Conservation (phyloP, 2,113 vertebrate species). For the Galbula dea region DNA sequence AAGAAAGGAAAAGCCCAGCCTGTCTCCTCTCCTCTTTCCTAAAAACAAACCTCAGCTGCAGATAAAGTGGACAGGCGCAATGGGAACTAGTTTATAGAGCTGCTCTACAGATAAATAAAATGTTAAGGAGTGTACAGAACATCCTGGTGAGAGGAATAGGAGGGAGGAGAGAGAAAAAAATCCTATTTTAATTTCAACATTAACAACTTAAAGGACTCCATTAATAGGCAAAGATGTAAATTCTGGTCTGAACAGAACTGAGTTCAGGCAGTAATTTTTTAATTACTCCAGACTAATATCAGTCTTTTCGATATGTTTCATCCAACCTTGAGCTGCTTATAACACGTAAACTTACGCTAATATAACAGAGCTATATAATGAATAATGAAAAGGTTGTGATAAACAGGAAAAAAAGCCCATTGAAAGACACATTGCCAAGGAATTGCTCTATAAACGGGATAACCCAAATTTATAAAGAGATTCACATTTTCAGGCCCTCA, state of each 20-base stretch:
- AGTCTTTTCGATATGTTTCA: constrained; percentile 9
- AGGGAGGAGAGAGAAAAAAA: background rate
- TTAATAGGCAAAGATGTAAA: constrained; percentile 12
- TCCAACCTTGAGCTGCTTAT: background rate
- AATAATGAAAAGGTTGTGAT: constrained; percentile 28
- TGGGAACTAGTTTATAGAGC: background rate
- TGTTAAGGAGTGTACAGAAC: background rate
- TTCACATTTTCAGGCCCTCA: constrained; percentile 44
- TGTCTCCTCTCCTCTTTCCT: background rate
- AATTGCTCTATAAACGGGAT: constrained; percentile 28
- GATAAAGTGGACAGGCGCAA: background rate
- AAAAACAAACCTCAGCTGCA: background rate
- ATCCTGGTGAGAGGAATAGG: background rate
- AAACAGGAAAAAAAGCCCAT: background rate
- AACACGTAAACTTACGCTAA: constrained; percentile 15
- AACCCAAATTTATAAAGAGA: constrained; percentile 35
- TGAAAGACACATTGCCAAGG: background rate
- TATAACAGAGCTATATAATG: background rate
- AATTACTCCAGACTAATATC: constrained; percentile 31
- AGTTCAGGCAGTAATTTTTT: constrained; percentile 20
- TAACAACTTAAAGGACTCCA: background rate
- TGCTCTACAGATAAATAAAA: background rate
- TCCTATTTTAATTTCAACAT: constrained; percentile 3
- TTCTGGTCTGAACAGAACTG: background rate
- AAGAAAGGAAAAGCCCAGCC: background rate